Conservation (phyloP, 1,140 invertebrate genomes). For the Drosophila simulans region DNA sequence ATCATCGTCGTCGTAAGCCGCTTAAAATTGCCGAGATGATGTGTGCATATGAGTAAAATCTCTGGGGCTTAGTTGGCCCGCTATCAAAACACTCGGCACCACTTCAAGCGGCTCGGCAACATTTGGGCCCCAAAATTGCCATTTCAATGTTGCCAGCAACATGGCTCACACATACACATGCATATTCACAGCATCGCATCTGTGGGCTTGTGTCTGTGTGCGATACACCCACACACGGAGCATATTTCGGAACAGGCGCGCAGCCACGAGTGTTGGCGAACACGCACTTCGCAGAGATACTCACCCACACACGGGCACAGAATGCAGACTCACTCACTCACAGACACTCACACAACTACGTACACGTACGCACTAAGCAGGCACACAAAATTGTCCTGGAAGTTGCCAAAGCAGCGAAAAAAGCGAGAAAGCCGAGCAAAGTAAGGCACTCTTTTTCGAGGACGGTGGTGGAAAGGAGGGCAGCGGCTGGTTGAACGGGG, state of each 20-base stretch:
- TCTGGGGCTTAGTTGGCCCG: slow-evolving; percentile 30
- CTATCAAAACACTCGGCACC: slow-evolving; percentile 53
- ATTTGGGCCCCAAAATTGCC: slow-evolving; percentile 25
- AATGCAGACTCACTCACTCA: slow-evolving; percentile 19
- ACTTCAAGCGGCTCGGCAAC: slow-evolving; percentile 35
- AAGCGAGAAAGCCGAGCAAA: slow-evolving; percentile 45
- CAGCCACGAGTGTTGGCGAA: slow-evolving; percentile 49
- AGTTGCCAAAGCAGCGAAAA: slow-evolving; percentile 43
- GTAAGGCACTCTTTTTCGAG: slow-evolving; percentile 40
- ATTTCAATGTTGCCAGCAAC: slow-evolving; percentile 65
- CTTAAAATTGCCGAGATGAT: slow-evolving; percentile 68
- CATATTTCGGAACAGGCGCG: slow-evolving; percentile 71
- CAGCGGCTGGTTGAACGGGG: slow-evolving; percentile 33
- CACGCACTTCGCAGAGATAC: slow-evolving; percentile 44
- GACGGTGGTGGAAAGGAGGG: slow-evolving; percentile 3
- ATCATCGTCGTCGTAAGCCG: slow-evolving; percentile 55
- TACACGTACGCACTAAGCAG: slow-evolving; percentile 31
- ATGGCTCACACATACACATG: slow-evolving; percentile 9
- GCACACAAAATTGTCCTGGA: slow-evolving; percentile 60
- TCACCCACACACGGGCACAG: slow-evolving; percentile 21
- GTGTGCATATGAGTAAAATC: slow-evolving; percentile 46
- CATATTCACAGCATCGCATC: not conserved
- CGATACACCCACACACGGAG: slow-evolving; percentile 72
- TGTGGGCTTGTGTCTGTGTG: slow-evolving; percentile 44
- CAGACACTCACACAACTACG: slow-evolving; percentile 1